Evolutionary conservation across 2,888 invertebrate species (phyloP), one percentile per base, ranked within the genome.

Genomic region (Agapetus fuscipes): DNA sequence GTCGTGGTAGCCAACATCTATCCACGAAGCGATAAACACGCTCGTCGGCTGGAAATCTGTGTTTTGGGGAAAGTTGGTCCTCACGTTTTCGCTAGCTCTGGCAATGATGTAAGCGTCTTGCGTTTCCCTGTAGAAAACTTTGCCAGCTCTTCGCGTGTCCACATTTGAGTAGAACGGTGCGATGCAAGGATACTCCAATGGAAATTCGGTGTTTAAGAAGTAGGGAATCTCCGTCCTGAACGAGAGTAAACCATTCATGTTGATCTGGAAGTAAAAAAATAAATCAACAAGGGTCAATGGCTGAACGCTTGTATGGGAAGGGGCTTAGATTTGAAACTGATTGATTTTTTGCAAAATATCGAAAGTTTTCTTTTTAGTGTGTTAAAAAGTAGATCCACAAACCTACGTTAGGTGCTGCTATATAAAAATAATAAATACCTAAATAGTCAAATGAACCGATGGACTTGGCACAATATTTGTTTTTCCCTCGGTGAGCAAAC

Each of bases 121-220:
- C 0, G 81, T 78, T 57, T 83, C 79, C 48, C 77, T 72, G 56
- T 83, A 87, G 51, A 78, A 83, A 46, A 94, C 76, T 3, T 69
- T 63, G 9, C 94, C 90, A 1, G 76, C 66, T 7, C 64, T 66
- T 1, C 80, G 72, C 0, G 83, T 88, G 57, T 96, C 95, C 3
- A 95, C 77, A 60, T 96, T 94, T 0, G 89, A 79, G 59, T 95
- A 91, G 52, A 94, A 82, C 0, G 88, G 87, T 0, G 94, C 88
- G 51, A 96, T 87, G 2, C 87, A 76, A 0, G 93, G 85, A 59
- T 89, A 89, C 47, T 84, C 88, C 51, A 91, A 65, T 1, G 93
- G 91, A 58, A 93, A 90, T 54, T 91, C 84, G 20, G 85, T 78
- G 59, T 91, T 91, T 54, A 87, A 73, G 59, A 89, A 95, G 34